Conservation (phyloP, 1,140 invertebrate genomes). For the Gryon sp. region DNA sequence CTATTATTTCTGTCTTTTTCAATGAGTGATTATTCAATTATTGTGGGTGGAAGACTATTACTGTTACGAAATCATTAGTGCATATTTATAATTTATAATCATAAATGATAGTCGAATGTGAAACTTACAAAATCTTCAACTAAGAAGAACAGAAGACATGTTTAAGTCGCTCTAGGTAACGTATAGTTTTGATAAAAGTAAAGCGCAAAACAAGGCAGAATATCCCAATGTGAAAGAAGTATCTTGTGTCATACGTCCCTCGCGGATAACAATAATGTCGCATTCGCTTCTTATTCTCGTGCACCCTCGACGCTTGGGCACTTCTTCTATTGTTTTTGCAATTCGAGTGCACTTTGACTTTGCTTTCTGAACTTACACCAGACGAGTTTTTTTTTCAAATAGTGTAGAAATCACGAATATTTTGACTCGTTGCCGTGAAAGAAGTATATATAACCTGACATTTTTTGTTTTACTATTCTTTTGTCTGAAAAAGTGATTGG, state of each 20-base stretch:
- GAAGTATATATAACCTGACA: not conserved
- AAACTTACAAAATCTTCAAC: slow-evolving; percentile 1
- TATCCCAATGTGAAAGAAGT: slow-evolving; percentile 35
- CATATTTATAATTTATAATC: no score
- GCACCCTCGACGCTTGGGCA: slow-evolving; percentile 38
- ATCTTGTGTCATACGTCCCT: slow-evolving; percentile 43
- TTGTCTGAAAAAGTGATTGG: slow-evolving; percentile 14
- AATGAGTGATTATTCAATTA: no score
- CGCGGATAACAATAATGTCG: slow-evolving; percentile 60
- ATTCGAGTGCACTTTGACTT: slow-evolving; percentile 54
- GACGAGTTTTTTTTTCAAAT: slow-evolving; percentile 30
- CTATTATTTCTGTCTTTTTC: no score
- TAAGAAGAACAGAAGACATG: slow-evolving; percentile 9
- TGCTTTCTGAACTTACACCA: slow-evolving; percentile 21
- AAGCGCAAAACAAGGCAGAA: slow-evolving; percentile 46
- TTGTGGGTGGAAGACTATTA: no score
- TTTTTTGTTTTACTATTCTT: slow-evolving; percentile 1
- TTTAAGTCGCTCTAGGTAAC: slow-evolving; percentile 10
- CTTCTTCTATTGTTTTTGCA: slow-evolving; percentile 59
- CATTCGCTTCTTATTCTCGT: slow-evolving; percentile 46
- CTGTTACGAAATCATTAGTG: no score
- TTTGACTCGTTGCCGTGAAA: slow-evolving; percentile 22
- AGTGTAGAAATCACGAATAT: slow-evolving; percentile 42
- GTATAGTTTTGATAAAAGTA: slow-evolving; percentile 41
- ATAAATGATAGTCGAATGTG: no score